Evolutionary conservation across 1,140 invertebrate species (phyloP).

Genomic region (Arctopsyche grandis): DNA sequence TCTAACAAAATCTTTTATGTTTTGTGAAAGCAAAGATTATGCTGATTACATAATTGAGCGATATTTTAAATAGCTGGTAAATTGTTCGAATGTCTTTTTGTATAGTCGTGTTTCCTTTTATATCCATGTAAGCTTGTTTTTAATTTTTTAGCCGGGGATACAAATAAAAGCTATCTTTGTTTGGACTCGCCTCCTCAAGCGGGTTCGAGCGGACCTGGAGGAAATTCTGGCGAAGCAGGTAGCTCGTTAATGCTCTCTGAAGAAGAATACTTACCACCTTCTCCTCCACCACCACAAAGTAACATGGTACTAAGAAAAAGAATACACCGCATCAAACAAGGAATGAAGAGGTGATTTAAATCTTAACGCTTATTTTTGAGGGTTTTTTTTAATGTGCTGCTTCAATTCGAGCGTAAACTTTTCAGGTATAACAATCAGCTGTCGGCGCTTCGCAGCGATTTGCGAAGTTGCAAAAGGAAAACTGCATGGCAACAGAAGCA

Average conservation of each 20-base stretch:
- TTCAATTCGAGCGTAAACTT: not conserved
- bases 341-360: slow-evolving; percentile 78
- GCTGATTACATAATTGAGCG: no score
- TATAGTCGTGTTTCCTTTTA: not conserved
- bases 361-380: not conserved
- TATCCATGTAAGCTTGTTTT: not conserved
- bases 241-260: slow-evolving; percentile 62
- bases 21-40: no score
- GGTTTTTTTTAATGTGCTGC: not conserved
- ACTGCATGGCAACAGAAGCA: slow-evolving; percentile 85
- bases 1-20: no score
- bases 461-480: slow-evolving; percentile 81
- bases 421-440: slow-evolving; percentile 81
- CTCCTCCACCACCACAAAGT: slow-evolving; percentile 75
- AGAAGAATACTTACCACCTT: slow-evolving; percentile 68
- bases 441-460: slow-evolving; percentile 77
- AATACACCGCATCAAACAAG: slow-evolving; percentile 86
- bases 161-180: slow-evolving; percentile 72
- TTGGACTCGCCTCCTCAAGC: slow-evolving; percentile 70
- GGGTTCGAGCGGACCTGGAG: slow-evolving; percentile 60
- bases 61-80: slow-evolving; percentile 2
- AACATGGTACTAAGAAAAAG: slow-evolving; percentile 86
- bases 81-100: slow-evolving; percentile 5
- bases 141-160: slow-evolving; percentile 66
- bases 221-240: slow-evolving; percentile 60